These are phyloP conservation scores for Philaenus spumarius DNA, from an alignment of 1,140 invertebrate genomes.

Conservation along the genomic window DNA sequence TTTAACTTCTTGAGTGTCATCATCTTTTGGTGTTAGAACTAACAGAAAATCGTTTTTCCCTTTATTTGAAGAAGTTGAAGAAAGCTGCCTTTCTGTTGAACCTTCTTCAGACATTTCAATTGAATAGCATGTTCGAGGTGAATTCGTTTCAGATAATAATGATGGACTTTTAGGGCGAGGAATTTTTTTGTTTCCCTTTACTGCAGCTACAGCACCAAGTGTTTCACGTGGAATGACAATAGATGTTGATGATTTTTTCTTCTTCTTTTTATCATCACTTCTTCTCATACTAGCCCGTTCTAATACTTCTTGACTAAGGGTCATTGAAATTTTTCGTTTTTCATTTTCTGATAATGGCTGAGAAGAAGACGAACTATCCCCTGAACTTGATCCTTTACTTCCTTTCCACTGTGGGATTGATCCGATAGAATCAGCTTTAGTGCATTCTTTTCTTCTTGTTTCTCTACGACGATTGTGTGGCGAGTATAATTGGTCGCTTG, in stretches of 20 bases:
- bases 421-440: constrained; percentile 49
- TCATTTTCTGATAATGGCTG: constrained; percentile 56
- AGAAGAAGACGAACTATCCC: constrained; percentile 16
- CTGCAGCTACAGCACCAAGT: constrained; percentile 51
- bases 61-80: constrained; percentile 19
- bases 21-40: constrained; percentile 42
- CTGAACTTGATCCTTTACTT: constrained; percentile 10
- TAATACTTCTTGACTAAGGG: constrained; percentile 62
- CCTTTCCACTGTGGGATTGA: constrained; percentile 42
- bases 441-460: constrained; percentile 35
- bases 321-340: constrained; percentile 62
- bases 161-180: constrained; percentile 27
- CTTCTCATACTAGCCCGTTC: constrained; percentile 44
- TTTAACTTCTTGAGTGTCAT: constrained; percentile 40
- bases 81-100: constrained; percentile 25
- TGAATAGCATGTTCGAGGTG: constrained; percentile 49
- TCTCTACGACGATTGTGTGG: constrained; percentile 36
- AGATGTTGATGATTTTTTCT: constrained; percentile 18
- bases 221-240: constrained; percentile 53
- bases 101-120: constrained; percentile 43
- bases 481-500: constrained; percentile 39
- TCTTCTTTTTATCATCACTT: constrained; percentile 40
- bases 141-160: constrained; percentile 31
- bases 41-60: constrained; percentile 43
- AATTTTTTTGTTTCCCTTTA: constrained; percentile 40